A percentile compares a stretch with the other conserved stretches of the same genome.
phyloP scores from a whole-genome alignment of 2,797 vertebrate genomes.

The Pagetopsis macropterus region DNA sequence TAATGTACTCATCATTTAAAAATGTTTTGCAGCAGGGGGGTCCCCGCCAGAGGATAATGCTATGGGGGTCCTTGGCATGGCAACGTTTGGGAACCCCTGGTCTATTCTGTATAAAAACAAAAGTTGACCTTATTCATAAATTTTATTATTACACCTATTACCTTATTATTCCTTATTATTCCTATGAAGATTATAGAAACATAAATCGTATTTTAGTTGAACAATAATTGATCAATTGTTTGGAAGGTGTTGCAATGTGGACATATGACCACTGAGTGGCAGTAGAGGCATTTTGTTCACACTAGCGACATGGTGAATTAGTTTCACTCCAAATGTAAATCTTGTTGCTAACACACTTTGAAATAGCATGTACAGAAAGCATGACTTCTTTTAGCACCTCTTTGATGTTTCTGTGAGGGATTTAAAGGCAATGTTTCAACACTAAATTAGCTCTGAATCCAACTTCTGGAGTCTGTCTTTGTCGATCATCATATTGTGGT shows the following conservation, averaged over 20 bases:
- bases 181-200: neutral
- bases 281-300: slow-evolving; percentile 49
- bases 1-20: no score
- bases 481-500: slow-evolving; percentile 30
- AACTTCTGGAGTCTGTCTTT: slow-evolving; percentile 20
- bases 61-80: no score
- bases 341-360: slow-evolving; percentile 10
- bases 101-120: neutral
- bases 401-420: slow-evolving; percentile 13
- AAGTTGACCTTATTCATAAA: neutral
- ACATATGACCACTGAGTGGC: slow-evolving; percentile 57
- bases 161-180: no score
- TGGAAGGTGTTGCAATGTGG: slow-evolving; percentile 37
- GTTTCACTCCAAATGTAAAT: slow-evolving; percentile 1
- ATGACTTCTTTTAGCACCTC: neutral
- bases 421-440: slow-evolving; percentile 18
- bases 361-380: slow-evolving; percentile 24
- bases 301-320: neutral
- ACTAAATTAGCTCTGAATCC: slow-evolving; percentile 23
- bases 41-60: no score
- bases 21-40: no score
- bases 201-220: no score
- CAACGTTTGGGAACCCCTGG: no score
- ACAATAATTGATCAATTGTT: neutral
- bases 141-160: neutral